These are phyloP conservation scores for Drosophila anceps DNA, from an alignment of 2,888 invertebrate species.

Conservation along the genomic window DNA sequence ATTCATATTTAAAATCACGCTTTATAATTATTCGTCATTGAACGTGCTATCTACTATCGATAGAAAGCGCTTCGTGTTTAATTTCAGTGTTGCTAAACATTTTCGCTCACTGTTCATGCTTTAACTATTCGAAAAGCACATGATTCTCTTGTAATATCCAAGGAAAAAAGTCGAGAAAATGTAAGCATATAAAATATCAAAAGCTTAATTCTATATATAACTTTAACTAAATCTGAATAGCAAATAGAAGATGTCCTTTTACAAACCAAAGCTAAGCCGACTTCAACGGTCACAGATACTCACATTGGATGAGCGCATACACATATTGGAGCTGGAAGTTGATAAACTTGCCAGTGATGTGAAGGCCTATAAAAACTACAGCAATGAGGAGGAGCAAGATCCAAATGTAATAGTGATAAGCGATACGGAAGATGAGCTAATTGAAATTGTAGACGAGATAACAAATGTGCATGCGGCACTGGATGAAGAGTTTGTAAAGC, in stretches of 20 bases:
- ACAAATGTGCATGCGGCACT: background rate
- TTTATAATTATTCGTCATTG: background rate
- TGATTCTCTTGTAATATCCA: background rate
- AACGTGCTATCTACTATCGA: background rate
- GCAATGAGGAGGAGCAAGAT: fast-evolving
- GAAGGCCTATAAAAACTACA: constrained; percentile 6
- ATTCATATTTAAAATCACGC: background rate
- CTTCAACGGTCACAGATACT: background rate
- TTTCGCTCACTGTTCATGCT: background rate
- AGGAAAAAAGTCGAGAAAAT: background rate
- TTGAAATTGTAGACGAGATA: background rate
- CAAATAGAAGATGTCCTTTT: background rate
- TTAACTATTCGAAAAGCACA: background rate
- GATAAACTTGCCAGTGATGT: constrained; percentile 13
- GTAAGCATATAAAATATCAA: background rate
- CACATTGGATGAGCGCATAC: constrained; percentile 1
- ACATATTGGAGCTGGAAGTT: constrained; percentile 18
- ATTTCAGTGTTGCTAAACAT: background rate
- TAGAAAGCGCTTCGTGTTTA: background rate
- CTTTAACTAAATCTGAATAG: background rate
- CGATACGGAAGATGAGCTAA: background rate
- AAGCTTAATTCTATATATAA: background rate
- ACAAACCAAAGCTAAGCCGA: background rate
- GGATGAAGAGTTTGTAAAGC: background rate
- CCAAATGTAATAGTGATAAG: fast-evolving